Base-by-base conservation (phyloP, 1,140 invertebrate species). In the Epicauta chinensis region DNA sequence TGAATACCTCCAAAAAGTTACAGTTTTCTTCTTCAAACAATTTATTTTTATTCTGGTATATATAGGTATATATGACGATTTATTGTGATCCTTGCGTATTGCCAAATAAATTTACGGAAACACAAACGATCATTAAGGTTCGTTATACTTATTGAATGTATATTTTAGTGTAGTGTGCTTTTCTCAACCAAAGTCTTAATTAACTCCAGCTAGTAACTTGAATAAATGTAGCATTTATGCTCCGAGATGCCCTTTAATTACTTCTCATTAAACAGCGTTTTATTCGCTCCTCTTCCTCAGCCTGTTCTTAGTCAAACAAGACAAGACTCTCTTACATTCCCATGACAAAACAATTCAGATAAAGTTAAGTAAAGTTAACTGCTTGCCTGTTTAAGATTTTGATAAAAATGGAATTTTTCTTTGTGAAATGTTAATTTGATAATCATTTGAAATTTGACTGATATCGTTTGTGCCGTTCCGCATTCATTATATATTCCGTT, bases 1-100 rank as follows among this genome's bases (percentile, higher is more conserved):
- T 59, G 60, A 62, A 59, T 55, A 58, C 58, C 52, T 49, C 44
- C 53, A 55, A 56, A 46, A 45, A 39, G 46, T 39, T 40, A 36
- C 37, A 54, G 37, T 34, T n/a, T n/a, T n/a, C n/a, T n/a, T n/a
- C n/a, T n/a, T 3, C 5, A n/a, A 53, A 53, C 55, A 58, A 62
- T 60, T 62, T 62, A 62, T 62, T 58, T 55, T 55, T 58, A 47
- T 31, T 42, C 42, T 49, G 55, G 29, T 5, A 4, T 5, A 30
- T 4, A 30, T 30, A 4, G 4, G 4, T 30, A 30, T 30, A 55
- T 55, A 51, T 51, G 47, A 51, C 39, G 47, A 51, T n/a, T n/a
- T n/a, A n/a, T n/a, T n/a, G n/a, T n/a, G n/a, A n/a, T 16, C 41
- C 41, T 48, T 46, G 48, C 51, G 51, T 51, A 51, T 52, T 51